Evolutionary conservation across 2,113 vertebrate genomes (phyloP).

Genomic region (Cephalopholis sonnerati): DNA sequence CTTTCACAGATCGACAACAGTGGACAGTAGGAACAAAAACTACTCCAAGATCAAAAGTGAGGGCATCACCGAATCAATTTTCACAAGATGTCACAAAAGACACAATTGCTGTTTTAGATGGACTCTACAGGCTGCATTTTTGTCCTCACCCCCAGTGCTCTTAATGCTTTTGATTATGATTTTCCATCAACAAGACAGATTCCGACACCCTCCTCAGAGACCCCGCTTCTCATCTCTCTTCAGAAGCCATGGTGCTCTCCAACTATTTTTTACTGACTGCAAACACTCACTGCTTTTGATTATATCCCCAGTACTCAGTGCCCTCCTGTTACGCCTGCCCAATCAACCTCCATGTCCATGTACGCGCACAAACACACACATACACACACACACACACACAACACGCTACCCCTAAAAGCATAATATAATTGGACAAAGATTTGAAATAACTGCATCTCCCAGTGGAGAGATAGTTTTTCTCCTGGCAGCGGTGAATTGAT

Average conservation of each 20-base stretch:
- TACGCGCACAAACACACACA: neutral
- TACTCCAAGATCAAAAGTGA: slow-evolving; percentile 35
- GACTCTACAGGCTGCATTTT: slow-evolving; percentile 32
- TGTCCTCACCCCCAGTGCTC: slow-evolving; percentile 24
- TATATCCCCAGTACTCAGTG: slow-evolving; percentile 26
- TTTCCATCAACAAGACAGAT: slow-evolving; percentile 51
- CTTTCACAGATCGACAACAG: slow-evolving; percentile 29
- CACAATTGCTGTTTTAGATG: neutral
- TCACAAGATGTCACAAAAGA: slow-evolving; percentile 25
- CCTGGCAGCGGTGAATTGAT: slow-evolving; percentile 75
- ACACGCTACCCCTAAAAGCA: slow-evolving; percentile 32
- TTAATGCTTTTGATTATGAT: slow-evolving; percentile 50
- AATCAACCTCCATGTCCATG: slow-evolving; percentile 45
- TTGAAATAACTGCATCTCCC: slow-evolving; percentile 71
- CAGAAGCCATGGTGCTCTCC: slow-evolving; percentile 23
- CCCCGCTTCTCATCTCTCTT: slow-evolving; percentile 26
- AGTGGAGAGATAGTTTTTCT: slow-evolving; percentile 61
- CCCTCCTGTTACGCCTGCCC: slow-evolving; percentile 18
- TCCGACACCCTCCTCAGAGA: slow-evolving; percentile 20
- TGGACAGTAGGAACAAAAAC: slow-evolving; percentile 30
- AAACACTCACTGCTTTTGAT: slow-evolving; percentile 53
- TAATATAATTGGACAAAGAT: slow-evolving; percentile 78
- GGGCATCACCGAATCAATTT: slow-evolving; percentile 32
- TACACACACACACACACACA: neutral
- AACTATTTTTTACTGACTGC: slow-evolving; percentile 37